phyloP scores from a whole-genome alignment of 1,140 invertebrate species.

The Vanessa atalanta region DNA sequence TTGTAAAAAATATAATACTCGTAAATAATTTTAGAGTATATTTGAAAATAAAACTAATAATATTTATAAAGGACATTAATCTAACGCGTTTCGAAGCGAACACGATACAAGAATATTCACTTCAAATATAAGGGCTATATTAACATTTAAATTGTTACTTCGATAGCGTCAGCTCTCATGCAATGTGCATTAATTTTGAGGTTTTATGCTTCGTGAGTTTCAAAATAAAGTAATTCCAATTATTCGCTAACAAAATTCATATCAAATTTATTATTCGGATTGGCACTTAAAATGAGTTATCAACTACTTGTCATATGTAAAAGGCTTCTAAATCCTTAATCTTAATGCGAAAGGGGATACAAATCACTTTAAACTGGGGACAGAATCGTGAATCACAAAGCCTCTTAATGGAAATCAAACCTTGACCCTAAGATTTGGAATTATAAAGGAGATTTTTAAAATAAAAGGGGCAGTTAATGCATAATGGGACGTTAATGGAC shows the following conservation, averaged over 20 bases:
- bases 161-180: constrained; percentile 15
- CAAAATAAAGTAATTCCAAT: constrained; percentile 19
- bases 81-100: constrained; percentile 5
- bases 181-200: constrained; percentile 11
- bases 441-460: constrained; percentile 35
- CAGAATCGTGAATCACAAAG: constrained; percentile 31
- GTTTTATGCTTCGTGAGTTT: background rate
- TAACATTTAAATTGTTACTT: constrained; percentile 17
- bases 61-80: constrained; percentile 5
- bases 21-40: too few relatives aligned
- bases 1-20: too few relatives aligned
- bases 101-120: background rate
- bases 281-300: constrained; percentile 38
- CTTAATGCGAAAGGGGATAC: constrained; percentile 26
- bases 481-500: constrained; percentile 47
- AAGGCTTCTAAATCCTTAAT: constrained; percentile 36
- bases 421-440: constrained; percentile 39
- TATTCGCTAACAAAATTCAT: constrained; percentile 24
- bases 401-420: constrained; percentile 48
- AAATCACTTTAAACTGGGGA: constrained; percentile 28
- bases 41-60: background rate
- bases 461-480: constrained; percentile 40
- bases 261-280: constrained; percentile 35
- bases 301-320: constrained; percentile 35
- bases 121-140: constrained; percentile 4